Conservation (phyloP, 2,888 invertebrate genomes). For the Congeria kusceri region DNA sequence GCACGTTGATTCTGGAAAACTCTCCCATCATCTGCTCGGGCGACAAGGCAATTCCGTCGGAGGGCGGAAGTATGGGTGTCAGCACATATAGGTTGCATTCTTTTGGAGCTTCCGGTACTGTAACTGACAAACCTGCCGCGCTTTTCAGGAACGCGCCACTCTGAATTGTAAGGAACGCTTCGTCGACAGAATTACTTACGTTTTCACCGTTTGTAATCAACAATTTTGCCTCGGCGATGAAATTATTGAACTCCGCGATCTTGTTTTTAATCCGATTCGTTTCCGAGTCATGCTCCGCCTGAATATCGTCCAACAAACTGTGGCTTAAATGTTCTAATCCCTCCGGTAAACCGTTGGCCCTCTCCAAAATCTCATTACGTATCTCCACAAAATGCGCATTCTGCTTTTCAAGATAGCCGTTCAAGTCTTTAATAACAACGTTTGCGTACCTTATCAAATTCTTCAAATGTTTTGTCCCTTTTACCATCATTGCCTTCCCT, state of each 20-base stretch:
- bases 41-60: constrained; percentile 18
- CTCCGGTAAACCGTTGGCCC: constrained; percentile 37
- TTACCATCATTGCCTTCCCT: constrained; percentile 24
- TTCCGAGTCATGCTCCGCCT: constrained; percentile 48
- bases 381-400: constrained; percentile 46
- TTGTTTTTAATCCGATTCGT: constrained; percentile 42
- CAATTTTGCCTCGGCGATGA: constrained; percentile 39
- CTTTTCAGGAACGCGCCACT: constrained; percentile 21
- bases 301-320: constrained; percentile 41
- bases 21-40: constrained; percentile 49
- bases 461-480: constrained; percentile 27
- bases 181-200: constrained; percentile 30
- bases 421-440: constrained; percentile 46
- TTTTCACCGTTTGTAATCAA: constrained; percentile 37
- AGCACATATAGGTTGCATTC: constrained; percentile 49
- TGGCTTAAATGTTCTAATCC: constrained; percentile 27
- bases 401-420: constrained; percentile 50
- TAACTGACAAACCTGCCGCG: constrained; percentile 17
- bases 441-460: constrained; percentile 47
- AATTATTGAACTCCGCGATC: constrained; percentile 51
- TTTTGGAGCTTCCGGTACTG: constrained; percentile 38
- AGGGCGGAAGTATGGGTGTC: constrained; percentile 16
- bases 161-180: constrained; percentile 28
- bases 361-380: constrained; percentile 33
- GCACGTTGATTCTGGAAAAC: constrained; percentile 44